These are phyloP conservation scores for Anoura caudifer DNA, from an alignment of 2,113 vertebrate genomes.

Conservation along the genomic window DNA sequence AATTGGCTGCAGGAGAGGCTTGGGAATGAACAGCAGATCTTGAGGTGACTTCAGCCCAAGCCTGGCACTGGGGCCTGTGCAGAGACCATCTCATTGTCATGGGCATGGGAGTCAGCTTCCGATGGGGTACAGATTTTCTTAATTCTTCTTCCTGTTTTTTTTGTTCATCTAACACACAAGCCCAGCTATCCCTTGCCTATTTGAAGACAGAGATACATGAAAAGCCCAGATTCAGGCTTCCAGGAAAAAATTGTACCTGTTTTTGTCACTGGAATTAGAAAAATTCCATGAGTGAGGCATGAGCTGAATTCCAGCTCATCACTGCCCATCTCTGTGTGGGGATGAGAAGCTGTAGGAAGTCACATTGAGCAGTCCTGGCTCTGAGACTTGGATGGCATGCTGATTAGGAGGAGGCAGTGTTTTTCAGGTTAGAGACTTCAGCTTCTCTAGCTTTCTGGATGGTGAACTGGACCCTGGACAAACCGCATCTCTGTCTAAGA, in stretches of 20 bases:
- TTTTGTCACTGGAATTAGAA: background rate
- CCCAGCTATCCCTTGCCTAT: background rate
- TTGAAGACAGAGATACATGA: constrained; percentile 51
- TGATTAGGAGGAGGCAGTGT: background rate
- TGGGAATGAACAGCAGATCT: constrained; percentile 61
- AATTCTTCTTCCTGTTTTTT: background rate
- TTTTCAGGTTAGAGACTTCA: background rate
- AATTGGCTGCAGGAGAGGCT: constrained; percentile 73
- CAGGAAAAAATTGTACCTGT: background rate
- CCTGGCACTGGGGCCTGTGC: background rate
- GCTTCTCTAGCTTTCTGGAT: background rate
- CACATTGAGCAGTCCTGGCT: rapidly evolving
- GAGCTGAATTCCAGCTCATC: background rate
- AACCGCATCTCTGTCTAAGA: background rate
- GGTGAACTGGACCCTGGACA: background rate
- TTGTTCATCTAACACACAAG: background rate
- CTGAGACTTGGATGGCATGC: rapidly evolving
- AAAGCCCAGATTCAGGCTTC: constrained; percentile 19
- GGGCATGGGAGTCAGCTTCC: background rate
- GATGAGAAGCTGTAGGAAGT: background rate
- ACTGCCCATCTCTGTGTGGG: background rate
- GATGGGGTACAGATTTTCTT: background rate
- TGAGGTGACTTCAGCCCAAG: background rate
- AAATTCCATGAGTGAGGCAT: background rate
- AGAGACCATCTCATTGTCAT: rapidly evolving